Evolutionary conservation across 2,888 invertebrate species (phyloP).

Genomic region (Trissolcus japonicus): DNA sequence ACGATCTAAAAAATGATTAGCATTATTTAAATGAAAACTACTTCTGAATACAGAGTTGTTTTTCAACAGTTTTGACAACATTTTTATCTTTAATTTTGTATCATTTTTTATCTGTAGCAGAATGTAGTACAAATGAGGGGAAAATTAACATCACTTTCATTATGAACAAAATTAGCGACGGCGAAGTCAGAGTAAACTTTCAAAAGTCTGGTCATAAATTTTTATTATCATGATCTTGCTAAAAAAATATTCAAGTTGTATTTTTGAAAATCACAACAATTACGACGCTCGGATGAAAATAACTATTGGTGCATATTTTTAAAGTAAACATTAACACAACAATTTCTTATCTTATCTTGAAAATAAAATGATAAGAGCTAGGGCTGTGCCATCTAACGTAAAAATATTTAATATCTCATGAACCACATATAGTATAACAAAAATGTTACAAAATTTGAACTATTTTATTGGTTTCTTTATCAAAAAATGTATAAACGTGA

Average conservation of each 20-base stretch:
- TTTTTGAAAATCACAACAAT: no score
- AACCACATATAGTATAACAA: background rate
- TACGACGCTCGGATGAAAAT: no score
- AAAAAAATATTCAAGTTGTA: no score
- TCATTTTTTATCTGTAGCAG: conserved; percentile 13
- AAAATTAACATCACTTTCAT: conserved; percentile 15
- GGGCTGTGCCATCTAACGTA: conserved; percentile 39
- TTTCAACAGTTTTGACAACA: conserved; percentile 5
- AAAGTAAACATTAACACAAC: no score
- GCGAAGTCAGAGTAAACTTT: conserved; percentile 9
- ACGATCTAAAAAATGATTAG: no score
- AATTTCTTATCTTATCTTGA: no score
- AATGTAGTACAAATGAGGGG: conserved; percentile 12
- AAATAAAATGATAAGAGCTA: conserved; percentile 8
- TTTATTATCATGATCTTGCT: conserved; percentile 18
- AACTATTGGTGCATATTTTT: no score
- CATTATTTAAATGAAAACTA: no score
- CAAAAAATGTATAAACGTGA: no score
- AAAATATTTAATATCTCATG: conserved; percentile 10
- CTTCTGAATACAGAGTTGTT: no score
- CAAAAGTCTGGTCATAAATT: conserved; percentile 20
- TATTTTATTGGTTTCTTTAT: no score
- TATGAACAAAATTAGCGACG: conserved; percentile 12
- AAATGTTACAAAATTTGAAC: no score
- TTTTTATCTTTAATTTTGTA: background rate